phyloP scores from a whole-genome alignment of 1,140 invertebrate species.

The Cydia pomonella region DNA sequence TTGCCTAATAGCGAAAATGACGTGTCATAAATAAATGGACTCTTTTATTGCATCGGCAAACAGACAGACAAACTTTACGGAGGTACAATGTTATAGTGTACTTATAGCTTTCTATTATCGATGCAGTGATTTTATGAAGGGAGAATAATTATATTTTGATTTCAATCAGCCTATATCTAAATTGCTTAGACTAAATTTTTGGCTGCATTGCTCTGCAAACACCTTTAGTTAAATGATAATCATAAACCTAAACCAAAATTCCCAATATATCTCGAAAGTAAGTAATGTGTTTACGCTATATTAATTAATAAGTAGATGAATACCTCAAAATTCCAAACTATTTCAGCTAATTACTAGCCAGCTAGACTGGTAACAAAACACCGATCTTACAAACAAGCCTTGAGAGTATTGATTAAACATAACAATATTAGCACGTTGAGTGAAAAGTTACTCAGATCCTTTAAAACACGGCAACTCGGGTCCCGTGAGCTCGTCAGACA shows the following conservation, averaged over 20 bases:
- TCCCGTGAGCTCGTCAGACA: conserved; percentile 53
- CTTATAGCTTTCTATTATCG: too few species aligned
- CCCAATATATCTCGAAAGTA: not conserved
- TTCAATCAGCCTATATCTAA: too few species aligned
- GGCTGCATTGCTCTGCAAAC: too few species aligned
- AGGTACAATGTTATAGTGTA: too few species aligned
- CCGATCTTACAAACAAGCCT: conserved; percentile 16
- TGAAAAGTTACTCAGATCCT: conserved; percentile 55
- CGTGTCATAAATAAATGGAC: not conserved
- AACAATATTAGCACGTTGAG: conserved; percentile 40
- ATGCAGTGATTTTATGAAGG: too few species aligned
- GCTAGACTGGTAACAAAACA: conserved; percentile 27
- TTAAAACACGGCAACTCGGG: conserved; percentile 40
- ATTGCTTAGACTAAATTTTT: too few species aligned
- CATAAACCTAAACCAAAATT: too few species aligned
- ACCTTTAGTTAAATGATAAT: too few species aligned
- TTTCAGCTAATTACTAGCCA: conserved; percentile 22
- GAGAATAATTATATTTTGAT: too few species aligned
- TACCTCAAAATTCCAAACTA: not conserved
- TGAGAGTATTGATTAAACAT: conserved; percentile 34
- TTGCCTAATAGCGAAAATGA: conserved; percentile 52
- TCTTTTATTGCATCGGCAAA: not conserved
- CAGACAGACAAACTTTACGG: not conserved
- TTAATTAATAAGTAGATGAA: not conserved
- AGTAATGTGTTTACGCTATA: not conserved